Evolutionary conservation across 2,888 invertebrate genomes (phyloP).

Genomic region (Drosophila recens): DNA sequence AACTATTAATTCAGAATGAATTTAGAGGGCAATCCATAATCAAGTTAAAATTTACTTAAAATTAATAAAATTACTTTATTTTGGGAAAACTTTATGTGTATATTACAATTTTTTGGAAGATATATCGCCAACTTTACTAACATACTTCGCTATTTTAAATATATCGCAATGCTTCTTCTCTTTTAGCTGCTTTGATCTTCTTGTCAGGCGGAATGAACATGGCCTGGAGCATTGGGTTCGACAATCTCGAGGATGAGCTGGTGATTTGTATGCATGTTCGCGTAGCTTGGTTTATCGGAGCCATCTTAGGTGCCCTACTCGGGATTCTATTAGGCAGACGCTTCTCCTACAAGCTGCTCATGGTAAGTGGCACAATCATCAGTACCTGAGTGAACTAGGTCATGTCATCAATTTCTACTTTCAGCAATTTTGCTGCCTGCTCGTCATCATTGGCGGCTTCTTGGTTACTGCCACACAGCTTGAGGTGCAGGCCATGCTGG

Average conservation of each 20-base stretch:
- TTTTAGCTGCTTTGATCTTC: constrained; percentile 67
- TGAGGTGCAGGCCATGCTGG: constrained; percentile 38
- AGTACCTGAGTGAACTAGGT: neutral
- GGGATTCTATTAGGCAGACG: constrained; percentile 43
- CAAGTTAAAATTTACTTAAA: no score
- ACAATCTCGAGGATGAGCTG: constrained; percentile 28
- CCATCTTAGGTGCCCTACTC: constrained; percentile 64
- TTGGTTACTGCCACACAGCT: constrained; percentile 40
- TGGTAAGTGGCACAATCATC: constrained; percentile 51
- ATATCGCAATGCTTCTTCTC: neutral
- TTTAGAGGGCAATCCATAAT: no score
- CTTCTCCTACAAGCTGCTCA: constrained; percentile 62
- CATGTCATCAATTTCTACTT: neutral
- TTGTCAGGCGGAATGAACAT: constrained; percentile 77
- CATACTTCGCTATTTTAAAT: neutral
- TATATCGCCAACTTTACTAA: no score
- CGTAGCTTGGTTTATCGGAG: constrained; percentile 74
- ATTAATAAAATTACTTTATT: no score
- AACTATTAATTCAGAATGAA: no score
- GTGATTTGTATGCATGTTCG: constrained; percentile 59
- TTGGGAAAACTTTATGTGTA: no score
- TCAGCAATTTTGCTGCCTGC: constrained; percentile 53
- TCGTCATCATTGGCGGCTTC: constrained; percentile 66
- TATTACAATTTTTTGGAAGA: no score
- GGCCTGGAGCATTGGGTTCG: constrained; percentile 76